A percentile compares a stretch with the other conserved stretches of the same genome.
phyloP scores from a whole-genome alignment of 2,888 invertebrate species.

The Caenorhabditis doughertyi region DNA sequence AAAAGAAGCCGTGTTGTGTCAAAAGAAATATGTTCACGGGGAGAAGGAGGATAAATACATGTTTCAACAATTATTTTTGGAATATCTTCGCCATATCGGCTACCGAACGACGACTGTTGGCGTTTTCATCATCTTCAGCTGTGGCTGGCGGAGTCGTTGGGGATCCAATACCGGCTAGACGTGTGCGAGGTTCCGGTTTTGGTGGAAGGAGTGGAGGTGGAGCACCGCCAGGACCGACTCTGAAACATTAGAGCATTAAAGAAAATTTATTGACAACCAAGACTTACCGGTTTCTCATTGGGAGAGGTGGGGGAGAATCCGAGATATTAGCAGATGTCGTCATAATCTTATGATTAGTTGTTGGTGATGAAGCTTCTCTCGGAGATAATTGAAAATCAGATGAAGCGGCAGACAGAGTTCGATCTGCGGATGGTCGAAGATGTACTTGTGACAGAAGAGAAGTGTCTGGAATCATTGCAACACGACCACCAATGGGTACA shows the following conservation, averaged over 20 bases:
- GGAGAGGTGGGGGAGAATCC: constrained; percentile 68
- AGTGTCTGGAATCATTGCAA: constrained; percentile 72
- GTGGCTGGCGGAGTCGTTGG: constrained; percentile 50
- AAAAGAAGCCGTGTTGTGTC: no score
- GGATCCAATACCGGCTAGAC: constrained; percentile 32
- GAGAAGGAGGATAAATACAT: background rate
- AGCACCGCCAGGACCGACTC: constrained; percentile 57
- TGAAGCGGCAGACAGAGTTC: constrained; percentile 34
- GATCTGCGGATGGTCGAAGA: constrained; percentile 60
- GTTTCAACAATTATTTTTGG: constrained; percentile 45
- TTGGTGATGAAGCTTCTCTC: constrained; percentile 47
- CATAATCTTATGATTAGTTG: constrained; percentile 10
- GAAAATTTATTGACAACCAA: no score
- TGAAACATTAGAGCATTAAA: no score
- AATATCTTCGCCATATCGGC: constrained; percentile 78
- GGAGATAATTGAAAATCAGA: constrained; percentile 43
- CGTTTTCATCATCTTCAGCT: constrained; percentile 72
- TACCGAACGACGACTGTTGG: constrained; percentile 72
- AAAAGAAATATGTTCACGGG: no score
- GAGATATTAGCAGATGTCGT: no score
- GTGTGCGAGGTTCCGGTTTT: constrained; percentile 68
- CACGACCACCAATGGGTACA: constrained; percentile 19
- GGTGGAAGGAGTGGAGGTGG: constrained; percentile 70
- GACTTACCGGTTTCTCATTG: constrained; percentile 60
- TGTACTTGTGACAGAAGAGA: constrained; percentile 57